These are phyloP conservation scores for Agapornis canus DNA, from an alignment of 2,797 vertebrate species.

Conservation along the genomic window DNA sequence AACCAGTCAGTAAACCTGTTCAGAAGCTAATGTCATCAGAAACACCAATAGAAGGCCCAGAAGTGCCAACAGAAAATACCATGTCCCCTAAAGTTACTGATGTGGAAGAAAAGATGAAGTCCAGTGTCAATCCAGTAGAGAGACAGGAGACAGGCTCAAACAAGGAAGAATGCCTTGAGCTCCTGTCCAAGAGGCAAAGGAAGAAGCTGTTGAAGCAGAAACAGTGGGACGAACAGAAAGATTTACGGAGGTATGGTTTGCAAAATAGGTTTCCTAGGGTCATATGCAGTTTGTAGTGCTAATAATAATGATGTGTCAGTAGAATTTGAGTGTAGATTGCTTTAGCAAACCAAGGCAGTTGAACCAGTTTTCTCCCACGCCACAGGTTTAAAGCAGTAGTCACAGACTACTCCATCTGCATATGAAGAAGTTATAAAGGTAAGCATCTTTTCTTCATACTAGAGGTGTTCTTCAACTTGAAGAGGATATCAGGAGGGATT, in stretches of 20 bases:
- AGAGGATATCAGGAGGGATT: background rate
- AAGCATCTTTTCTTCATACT: background rate
- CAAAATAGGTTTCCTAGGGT: background rate
- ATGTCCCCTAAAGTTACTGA: background rate
- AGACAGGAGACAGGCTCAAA: background rate
- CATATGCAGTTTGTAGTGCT: background rate
- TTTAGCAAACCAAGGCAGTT: background rate
- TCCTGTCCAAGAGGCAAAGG: constrained; percentile 89
- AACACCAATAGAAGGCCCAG: background rate
- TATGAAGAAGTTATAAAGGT: background rate
- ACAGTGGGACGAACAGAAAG: constrained; percentile 94
- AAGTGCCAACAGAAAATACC: background rate
- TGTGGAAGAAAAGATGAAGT: background rate
- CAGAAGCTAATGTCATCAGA: constrained; percentile 58
- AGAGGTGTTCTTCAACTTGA: background rate
- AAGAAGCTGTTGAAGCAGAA: constrained; percentile 91
- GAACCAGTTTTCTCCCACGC: background rate
- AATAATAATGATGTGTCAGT: accelerated
- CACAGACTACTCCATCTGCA: background rate
- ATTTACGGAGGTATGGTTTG: constrained; percentile 86
- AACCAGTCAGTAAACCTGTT: background rate
- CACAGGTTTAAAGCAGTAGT: constrained; percentile 18
- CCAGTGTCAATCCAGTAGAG: background rate
- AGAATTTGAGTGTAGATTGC: background rate
- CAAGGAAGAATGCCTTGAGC: constrained; percentile 16